A percentile compares a stretch with the other conserved stretches of the same genome.
phyloP scores from a whole-genome alignment of 1,140 invertebrate species.

The Cecropterus lyciades region DNA sequence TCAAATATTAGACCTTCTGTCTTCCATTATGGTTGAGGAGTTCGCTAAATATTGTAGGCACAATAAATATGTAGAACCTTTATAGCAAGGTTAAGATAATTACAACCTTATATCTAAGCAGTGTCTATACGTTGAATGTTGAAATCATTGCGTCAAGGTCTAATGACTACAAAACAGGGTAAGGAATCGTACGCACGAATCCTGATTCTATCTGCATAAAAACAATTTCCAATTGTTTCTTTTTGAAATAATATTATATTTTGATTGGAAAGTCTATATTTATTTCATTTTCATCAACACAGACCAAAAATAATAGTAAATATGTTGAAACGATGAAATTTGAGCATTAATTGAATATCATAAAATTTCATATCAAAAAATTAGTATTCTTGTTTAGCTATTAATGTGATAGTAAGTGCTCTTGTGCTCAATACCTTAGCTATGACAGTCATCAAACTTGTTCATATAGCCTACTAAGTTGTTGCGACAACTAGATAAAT shows the following conservation, averaged over 20 bases:
- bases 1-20: neutral
- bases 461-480: neutral
- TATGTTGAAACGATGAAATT: no score
- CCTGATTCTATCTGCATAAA: neutral
- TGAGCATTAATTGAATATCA: no score
- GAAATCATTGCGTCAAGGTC: slow-evolving; percentile 11
- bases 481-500: neutral
- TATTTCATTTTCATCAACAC: no score
- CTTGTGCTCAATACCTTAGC: neutral
- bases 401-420: neutral
- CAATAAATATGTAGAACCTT: neutral
- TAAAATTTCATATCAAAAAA: no score
- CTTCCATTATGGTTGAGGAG: no score
- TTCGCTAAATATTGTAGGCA: neutral
- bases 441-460: neutral
- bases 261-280: no score
- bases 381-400: no score
- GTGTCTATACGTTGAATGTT: neutral
- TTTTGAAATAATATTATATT: no score
- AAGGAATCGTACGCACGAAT: neutral
- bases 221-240: no score
- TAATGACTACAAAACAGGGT: neutral
- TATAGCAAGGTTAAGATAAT: slow-evolving; percentile 1
- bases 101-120: neutral
- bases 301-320: no score